phyloP scores from a whole-genome alignment of 2,888 invertebrate species.

The Heliothis peltigera region DNA sequence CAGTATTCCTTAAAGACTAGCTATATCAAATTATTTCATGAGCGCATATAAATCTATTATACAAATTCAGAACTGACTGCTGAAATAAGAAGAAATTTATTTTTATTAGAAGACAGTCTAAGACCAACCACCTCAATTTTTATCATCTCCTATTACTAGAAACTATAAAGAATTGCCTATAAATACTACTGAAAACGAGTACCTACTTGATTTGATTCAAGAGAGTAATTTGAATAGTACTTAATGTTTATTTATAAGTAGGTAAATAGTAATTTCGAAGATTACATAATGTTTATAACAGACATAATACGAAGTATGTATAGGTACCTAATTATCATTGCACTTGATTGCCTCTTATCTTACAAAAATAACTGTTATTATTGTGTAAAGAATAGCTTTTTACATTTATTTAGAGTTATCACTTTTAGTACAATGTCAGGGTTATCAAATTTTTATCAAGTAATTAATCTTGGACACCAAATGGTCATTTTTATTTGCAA shows the following conservation, averaged over 20 bases:
- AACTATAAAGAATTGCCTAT: too few relatives aligned
- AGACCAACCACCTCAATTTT: too few relatives aligned
- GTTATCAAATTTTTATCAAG: slow-evolving; percentile 45
- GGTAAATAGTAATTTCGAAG: not conserved
- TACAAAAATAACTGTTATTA: slow-evolving; percentile 30
- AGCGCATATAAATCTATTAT: too few relatives aligned
- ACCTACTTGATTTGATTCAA: too few relatives aligned
- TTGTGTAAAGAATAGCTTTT: slow-evolving; percentile 11
- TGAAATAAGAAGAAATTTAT: too few relatives aligned
- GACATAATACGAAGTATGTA: slow-evolving; percentile 5
- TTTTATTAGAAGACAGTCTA: too few relatives aligned
- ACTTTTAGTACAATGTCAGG: slow-evolving; percentile 52
- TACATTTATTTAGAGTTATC: slow-evolving; percentile 25
- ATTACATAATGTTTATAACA: slow-evolving; percentile 8
- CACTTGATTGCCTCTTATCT: slow-evolving; percentile 9
- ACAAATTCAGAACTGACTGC: too few relatives aligned
- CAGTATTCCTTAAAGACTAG: too few relatives aligned
- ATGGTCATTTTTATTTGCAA: slow-evolving; percentile 30
- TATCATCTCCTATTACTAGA: too few relatives aligned
- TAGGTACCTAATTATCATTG: slow-evolving; percentile 1
- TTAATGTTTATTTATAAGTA: not conserved
- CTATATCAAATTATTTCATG: too few relatives aligned
- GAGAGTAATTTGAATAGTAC: too few relatives aligned
- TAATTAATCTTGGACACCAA: slow-evolving; percentile 17
- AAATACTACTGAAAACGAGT: too few relatives aligned